Evolutionary conservation across 2,797 vertebrate genomes (phyloP), one percentile per base, ranked within the genome.

Genomic region (Acanthurus leucopareius): DNA sequence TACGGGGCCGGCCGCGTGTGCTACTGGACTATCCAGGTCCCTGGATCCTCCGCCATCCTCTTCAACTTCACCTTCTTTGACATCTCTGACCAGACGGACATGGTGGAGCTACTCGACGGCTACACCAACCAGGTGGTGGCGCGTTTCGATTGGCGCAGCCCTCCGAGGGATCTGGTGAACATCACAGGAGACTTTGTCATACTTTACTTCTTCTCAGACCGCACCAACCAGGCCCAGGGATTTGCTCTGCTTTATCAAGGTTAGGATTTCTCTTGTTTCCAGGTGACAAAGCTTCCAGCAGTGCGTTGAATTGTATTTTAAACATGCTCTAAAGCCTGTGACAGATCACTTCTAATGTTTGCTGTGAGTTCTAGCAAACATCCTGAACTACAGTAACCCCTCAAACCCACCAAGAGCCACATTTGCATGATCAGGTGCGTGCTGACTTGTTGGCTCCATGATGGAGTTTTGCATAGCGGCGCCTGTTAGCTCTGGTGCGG

Each of bases 51-150:
- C 0, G 93, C 82, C 82, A 96, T 99, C 88, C 94, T 95, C 75
- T 98, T 99, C 94, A 97, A 92, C 93, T 99, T 99, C 92, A 97
- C 96, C 83, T 96, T 97, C 73, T 99, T 99, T 63, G 96, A 97
- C 94, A 97, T 99, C 85, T 96, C 97, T 47, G 97, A 99, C 83
- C 96, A 98, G 48, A 95, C 96, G 0, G 98, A 99, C 90, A 98
- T 99, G 97, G 97, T 99, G 89, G 98, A 99, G 88, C 93, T 99
- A 35, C 91, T 99, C 87, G 96, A 99, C 1, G 98, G 98, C 57
- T 94, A 97, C 48, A 97, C 95, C 82, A 97, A 97, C 77, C 94
- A 91, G 0, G 98, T 99, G 84, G 86, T 99, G 68, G 97, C 93
- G 1, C 96, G 97, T 16, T 98, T 98, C 20, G 96, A 95, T 32